Base-by-base conservation (phyloP, 2,113 vertebrate species). In the Etheostoma cragini region DNA sequence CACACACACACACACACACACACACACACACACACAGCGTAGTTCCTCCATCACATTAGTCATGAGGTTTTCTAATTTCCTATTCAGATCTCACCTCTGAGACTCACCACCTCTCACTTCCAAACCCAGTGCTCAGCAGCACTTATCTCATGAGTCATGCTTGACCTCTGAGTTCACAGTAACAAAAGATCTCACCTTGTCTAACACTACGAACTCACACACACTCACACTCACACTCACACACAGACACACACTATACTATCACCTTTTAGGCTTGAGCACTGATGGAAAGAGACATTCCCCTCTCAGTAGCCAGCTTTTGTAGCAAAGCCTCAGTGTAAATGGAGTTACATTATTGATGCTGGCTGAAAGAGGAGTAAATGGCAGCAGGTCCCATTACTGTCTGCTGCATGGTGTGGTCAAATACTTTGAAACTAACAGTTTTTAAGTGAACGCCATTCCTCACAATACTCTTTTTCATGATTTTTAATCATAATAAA, bases 321-420 rank as follows among this genome's bases (percentile, higher is more conserved):
- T 89, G 86, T 86, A 66, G 74, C 62, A 70, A 77, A 75, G 75
- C 71, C 30, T 8, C 49, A 72, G 81, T 86, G 85, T 90, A 89
- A 92, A 92, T 91, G 89, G 86, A 84, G 75, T 80, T 88, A 76
- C 83, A 91, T 91, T 90, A 91, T 89, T 88, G 72, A 91, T 90
- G 86, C 69, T 12, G 64, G 47, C 78, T 86, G 85, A 88, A 90
- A 89, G 81, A 77, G 80, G 72, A 85, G 81, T 72, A 86, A 86
- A 88, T 76, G 73, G 78, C 64, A 57, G 81, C 76, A 71, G 73
- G 65, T 80, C 61, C 80, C 68, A 83, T 89, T 87, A 86, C 91
- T 60, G 76, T 64, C 84, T 72, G 78, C 75, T 69, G 56, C 72
- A 42, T 12, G 7, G 65, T 70, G 73, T 66, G 53, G 54, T 33